phyloP scores from a whole-genome alignment of 2,113 vertebrate species.

The Rynchops niger region DNA sequence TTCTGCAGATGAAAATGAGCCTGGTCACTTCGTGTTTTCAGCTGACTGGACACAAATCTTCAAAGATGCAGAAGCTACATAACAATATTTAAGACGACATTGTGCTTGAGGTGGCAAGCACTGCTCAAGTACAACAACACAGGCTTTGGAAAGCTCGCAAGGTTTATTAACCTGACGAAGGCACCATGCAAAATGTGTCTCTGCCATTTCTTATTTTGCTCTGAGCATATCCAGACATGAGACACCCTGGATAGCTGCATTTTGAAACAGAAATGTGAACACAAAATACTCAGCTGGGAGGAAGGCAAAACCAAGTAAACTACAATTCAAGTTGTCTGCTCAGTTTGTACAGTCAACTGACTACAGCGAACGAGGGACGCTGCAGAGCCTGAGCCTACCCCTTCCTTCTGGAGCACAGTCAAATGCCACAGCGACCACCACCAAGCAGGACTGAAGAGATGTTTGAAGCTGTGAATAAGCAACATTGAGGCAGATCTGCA shows the following conservation, averaged over 20 bases:
- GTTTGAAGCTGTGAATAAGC: background rate
- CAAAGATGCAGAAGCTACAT: background rate
- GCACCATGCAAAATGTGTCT: background rate
- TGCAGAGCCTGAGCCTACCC: background rate
- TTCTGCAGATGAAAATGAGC: background rate
- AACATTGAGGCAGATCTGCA: background rate
- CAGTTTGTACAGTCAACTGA: background rate
- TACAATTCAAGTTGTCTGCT: background rate
- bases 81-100: constrained; percentile 16
- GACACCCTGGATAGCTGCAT: background rate
- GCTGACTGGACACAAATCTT: background rate
- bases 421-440: background rate
- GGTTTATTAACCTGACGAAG: constrained; percentile 6
- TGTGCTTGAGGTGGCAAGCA: background rate
- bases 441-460: background rate
- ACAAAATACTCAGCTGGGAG: background rate
- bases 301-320: background rate
- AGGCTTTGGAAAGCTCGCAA: background rate
- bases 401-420: background rate
- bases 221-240: background rate
- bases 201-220: background rate
- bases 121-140: background rate
- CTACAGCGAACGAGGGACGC: background rate
- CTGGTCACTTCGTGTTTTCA: background rate
- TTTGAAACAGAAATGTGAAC: background rate